Percentiles rank a stretch among this genome's conserved stretches.
Conservation (phyloP, 2,888 invertebrate species). For the Drosophila birchii region DNA sequence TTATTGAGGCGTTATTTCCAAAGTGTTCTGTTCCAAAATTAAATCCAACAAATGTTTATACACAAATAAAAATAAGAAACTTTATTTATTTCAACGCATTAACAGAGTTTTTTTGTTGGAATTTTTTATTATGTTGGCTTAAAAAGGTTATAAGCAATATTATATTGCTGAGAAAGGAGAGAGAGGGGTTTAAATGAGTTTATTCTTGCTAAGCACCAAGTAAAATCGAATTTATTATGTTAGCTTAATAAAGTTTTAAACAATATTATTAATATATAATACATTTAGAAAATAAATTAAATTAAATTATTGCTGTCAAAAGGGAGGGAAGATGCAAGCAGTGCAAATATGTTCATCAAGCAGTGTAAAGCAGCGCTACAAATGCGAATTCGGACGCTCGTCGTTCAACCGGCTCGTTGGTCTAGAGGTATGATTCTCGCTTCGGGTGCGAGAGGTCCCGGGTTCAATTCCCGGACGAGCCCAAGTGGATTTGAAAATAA, state of each 20-base stretch:
- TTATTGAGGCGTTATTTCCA: neutral
- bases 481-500: slow-evolving; percentile 61
- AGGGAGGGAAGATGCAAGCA: too few species aligned
- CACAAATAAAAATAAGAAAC: neutral
- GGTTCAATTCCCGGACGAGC: slow-evolving; percentile 84
- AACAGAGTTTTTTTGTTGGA: neutral
- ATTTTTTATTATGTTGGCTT: neutral
- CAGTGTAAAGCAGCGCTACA: slow-evolving; percentile 15
- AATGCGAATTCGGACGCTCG: slow-evolving; percentile 57
- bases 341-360: neutral
- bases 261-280: too few species aligned
- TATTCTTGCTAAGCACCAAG: too few species aligned
- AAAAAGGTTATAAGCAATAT: too few species aligned
- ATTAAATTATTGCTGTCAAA: too few species aligned
- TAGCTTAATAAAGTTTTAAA: too few species aligned
- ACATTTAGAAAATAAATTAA: too few species aligned
- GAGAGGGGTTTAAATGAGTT: too few species aligned
- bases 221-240: too few species aligned
- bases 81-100: neutral
- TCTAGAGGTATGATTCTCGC: slow-evolving; percentile 84
- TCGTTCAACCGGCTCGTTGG: slow-evolving; percentile 81
- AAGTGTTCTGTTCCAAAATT: neutral
- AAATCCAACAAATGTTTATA: neutral
- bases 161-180: too few species aligned
- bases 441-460: slow-evolving; percentile 84